phyloP scores from a whole-genome alignment of 2,888 invertebrate genomes.

The Ferrisia virgata region DNA sequence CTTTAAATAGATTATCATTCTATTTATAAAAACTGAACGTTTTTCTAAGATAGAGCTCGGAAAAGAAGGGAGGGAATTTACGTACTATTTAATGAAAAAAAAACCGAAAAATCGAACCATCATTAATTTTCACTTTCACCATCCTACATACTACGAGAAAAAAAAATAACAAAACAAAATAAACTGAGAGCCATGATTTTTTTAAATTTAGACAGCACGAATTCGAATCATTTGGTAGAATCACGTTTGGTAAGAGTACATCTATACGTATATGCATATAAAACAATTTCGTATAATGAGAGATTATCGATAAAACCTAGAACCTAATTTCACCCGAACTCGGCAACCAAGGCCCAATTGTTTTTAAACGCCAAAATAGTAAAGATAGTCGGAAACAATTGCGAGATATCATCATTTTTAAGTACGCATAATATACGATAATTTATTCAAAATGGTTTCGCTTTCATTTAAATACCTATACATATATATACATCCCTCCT shows the following conservation, averaged over 20 bases:
- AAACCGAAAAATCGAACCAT: too few species aligned
- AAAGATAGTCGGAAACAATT: conserved; percentile 1
- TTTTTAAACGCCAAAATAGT: background rate
- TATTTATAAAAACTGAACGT: too few species aligned
- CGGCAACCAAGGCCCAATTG: background rate
- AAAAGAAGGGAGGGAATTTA: too few species aligned
- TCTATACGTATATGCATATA: too few species aligned
- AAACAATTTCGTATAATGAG: background rate
- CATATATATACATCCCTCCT: background rate
- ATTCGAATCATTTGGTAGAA: background rate
- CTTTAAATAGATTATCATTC: too few species aligned
- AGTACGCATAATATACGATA: conserved; percentile 20
- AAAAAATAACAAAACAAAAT: too few species aligned
- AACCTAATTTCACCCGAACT: background rate
- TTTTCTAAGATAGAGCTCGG: too few species aligned
- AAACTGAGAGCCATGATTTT: background rate
- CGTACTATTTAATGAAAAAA: too few species aligned
- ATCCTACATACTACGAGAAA: background rate
- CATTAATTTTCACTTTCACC: background rate
- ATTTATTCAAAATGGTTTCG: conserved; percentile 33
- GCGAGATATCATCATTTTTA: conserved; percentile 9
- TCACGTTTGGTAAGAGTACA: too few species aligned
- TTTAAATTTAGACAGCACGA: background rate
- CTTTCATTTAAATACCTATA: conserved; percentile 15
- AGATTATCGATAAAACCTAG: background rate